Base-by-base conservation (phyloP, 2,888 invertebrate genomes). In the Calameuta filiformis region DNA sequence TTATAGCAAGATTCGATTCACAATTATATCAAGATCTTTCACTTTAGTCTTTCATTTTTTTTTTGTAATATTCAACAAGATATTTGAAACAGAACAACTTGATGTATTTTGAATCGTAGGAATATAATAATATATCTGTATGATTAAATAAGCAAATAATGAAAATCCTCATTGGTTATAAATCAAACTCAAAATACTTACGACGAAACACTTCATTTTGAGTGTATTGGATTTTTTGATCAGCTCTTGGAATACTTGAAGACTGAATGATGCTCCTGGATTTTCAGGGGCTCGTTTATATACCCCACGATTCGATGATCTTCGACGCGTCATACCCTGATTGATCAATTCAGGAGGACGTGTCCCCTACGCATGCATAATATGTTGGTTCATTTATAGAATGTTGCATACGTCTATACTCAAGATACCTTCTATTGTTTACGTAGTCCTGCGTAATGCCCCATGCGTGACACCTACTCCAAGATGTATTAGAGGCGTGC, bases 201-300 rank as follows among this genome's bases (percentile, higher is more conserved):
- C 90, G 35, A 81, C 80, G 79, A 86, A 85, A 84, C 78, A 86
- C 85, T 90, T 90, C 90, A 90, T 90, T 81, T 84, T 89, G 86
- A 37, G 74, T 71, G 35, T 79, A 82, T 76, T 80, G 73, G 69
- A 81, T 73, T 80, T 81, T 75, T 69, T 75, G 84, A 81, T 84
- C 79, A 82, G 83, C 83, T 85, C 81, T 76, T 82, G 80, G 77
- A 82, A 78, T 82, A 81, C 79, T 76, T 80, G 79, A 82, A 76
- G 82, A 85, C 85, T 83, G 89, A 90, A 85, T 90, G 90, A 89
- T 89, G 87, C 86, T 82, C 76, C 79, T 86, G 80, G 81, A 81
- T 85, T 85, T 86, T 83, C 81, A 81, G 79, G 80, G 82, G 80
- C 85, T 83, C 83, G 84, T 87, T 89, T 90, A 89, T 90, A 90